Evolutionary conservation across 2,797 vertebrate species (phyloP), one percentile per base, ranked within the genome.

Genomic region (Orestias chungarensis): DNA sequence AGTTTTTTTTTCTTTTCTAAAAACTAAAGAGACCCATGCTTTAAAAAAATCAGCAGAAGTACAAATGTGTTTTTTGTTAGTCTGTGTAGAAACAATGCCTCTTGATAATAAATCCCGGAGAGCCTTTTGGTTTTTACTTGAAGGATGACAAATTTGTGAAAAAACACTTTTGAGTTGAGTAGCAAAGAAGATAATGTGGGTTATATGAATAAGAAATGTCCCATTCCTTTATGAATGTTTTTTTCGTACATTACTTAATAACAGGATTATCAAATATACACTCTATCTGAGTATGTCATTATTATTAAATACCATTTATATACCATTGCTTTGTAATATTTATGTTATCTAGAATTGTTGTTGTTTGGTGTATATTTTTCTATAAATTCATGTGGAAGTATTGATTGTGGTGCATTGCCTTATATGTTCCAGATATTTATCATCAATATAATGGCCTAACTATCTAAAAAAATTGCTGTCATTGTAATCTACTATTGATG

Each of bases 401-500:
- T 12, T 1, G 14, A 35, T 11, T 25, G n/a, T 12, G 38, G 38
- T 29, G 46, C 65, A 42, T 57, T 20, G 23, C 65, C 64, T 49
- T 46, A 17, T 18, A 68, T 64, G 57, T 66, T 55, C 35, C 59
- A 6, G 35, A 1, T 44, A 38, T 73, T 35, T 61, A 38, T 76
- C 38, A 67, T 43, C 31, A 25, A 61, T 73, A 71, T 74, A 73
- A 78, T 57, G 12, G 50, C 29, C 20, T 31, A 73, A n/a, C 69
- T 82, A 81, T 79, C 64, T 81, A 23, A 85, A 66, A 29, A n/a
- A 65, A 66, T 61, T 74, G 33, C 57, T 74, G 67, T 86, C 31
- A 50, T 83, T 86, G 84, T 66, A 81, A 81, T 81, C 59, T 38
- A 79, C 15, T 50, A 43, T 76, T 68, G 52, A 80, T 12, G 66